Evolutionary conservation across 2,888 invertebrate species (phyloP).

Genomic region (Chalcis sispes): DNA sequence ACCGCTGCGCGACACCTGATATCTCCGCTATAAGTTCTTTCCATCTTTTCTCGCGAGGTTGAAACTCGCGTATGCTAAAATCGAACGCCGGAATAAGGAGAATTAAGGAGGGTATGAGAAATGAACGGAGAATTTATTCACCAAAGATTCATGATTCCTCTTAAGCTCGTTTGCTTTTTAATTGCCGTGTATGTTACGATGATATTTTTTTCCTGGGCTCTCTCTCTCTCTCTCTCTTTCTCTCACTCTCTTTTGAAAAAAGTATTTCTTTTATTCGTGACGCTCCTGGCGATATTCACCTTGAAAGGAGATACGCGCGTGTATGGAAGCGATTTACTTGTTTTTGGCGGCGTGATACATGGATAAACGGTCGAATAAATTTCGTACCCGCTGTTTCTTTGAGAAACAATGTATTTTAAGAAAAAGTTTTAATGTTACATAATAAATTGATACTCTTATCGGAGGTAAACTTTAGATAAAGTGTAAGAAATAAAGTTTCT

Average conservation of each 20-base stretch:
- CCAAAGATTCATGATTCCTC: slow-evolving; percentile 54
- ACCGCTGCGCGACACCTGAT: slow-evolving; percentile 52
- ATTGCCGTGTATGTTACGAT: slow-evolving; percentile 18
- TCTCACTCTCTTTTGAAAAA: no score
- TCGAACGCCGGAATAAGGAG: background rate
- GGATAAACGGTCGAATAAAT: no score
- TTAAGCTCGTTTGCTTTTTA: slow-evolving; percentile 49
- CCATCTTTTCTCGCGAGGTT: background rate
- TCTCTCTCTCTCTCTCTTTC: background rate
- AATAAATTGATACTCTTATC: no score
- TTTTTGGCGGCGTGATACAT: background rate
- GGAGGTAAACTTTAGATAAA: no score
- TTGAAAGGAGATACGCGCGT: background rate
- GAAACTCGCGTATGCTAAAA: slow-evolving; percentile 16
- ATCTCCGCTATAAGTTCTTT: slow-evolving; percentile 6
- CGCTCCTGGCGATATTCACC: no score
- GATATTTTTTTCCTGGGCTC: background rate
- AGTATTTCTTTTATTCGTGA: background rate
- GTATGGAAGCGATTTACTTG: background rate
- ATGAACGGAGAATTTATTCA: slow-evolving; percentile 47
- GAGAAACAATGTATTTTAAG: no score
- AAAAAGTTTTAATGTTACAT: no score
- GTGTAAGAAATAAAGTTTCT: no score
- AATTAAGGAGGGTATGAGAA: slow-evolving; percentile 33
- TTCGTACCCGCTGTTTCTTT: no score